A percentile compares a stretch with the other conserved stretches of the same genome.
Conservation (phyloP, 2,888 invertebrate species). For the Tetragonisca angustula region DNA sequence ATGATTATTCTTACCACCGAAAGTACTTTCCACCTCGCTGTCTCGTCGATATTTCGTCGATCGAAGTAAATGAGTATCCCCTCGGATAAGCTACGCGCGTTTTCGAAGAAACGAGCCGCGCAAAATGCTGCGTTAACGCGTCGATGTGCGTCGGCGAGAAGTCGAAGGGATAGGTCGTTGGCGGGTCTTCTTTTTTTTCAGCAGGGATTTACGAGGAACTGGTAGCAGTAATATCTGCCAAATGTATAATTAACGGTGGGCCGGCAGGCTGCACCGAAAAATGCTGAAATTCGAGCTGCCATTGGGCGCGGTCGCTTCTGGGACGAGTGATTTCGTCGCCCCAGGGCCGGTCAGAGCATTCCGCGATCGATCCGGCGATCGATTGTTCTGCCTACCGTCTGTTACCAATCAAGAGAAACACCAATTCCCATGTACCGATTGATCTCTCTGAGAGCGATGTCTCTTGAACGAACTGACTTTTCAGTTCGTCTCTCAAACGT, state of each 20-base stretch:
- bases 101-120: background rate
- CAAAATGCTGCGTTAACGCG: background rate
- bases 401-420: conserved; percentile 15
- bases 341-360: conserved; percentile 50
- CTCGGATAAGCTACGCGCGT: background rate
- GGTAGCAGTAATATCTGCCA: conserved; percentile 58
- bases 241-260: conserved; percentile 66
- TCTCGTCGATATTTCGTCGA: too few relatives aligned
- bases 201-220: conserved; percentile 53
- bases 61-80: background rate
- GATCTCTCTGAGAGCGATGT: background rate
- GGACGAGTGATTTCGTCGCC: conserved; percentile 62
- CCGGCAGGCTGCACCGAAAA: conserved; percentile 59
- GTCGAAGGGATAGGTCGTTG: conserved; percentile 11
- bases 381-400: conserved; percentile 44
- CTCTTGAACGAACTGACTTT: background rate
- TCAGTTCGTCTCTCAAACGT: background rate
- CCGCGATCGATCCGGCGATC: conserved; percentile 56
- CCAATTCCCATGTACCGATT: background rate
- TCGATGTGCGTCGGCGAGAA: background rate
- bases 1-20: too few relatives aligned
- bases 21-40: too few relatives aligned
- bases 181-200: background rate
- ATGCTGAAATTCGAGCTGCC: conserved; percentile 71
- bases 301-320: conserved; percentile 72